phyloP scores from a whole-genome alignment of 2,113 vertebrate genomes.

The Agapornis roseicollis region DNA sequence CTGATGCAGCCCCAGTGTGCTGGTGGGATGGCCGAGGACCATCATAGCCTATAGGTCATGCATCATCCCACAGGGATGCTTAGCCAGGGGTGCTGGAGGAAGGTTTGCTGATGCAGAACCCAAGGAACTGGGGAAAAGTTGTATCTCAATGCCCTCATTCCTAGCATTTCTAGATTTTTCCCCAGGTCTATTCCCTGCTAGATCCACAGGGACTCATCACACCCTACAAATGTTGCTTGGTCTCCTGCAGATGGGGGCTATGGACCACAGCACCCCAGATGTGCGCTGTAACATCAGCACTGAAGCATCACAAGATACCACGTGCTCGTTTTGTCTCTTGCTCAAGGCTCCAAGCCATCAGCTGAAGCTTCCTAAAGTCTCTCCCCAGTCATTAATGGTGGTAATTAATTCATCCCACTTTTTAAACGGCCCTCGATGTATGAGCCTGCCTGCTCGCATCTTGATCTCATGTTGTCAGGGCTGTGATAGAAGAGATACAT shows the following conservation, averaged over 20 bases:
- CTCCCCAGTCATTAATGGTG: not conserved
- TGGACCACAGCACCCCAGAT: not conserved
- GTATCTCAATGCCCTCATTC: not conserved
- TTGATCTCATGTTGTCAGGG: conserved; percentile 3
- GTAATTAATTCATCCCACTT: conserved; percentile 34
- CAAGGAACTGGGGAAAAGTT: not conserved
- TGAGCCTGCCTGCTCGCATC: not conserved
- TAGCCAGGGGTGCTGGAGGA: not conserved
- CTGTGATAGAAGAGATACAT: conserved; percentile 49
- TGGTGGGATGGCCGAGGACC: not conserved
- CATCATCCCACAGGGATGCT: not conserved
- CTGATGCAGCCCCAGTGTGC: not conserved
- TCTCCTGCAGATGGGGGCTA: not conserved
- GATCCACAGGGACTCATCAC: not conserved
- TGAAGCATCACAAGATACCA: not conserved
- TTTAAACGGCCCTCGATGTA: not conserved
- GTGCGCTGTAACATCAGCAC: accelerated
- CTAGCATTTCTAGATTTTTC: not conserved
- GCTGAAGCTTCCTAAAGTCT: not conserved
- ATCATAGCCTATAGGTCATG: not conserved
- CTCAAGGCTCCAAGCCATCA: not conserved
- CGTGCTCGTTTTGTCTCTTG: accelerated
- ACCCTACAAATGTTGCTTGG: not conserved
- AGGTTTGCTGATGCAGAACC: not conserved
- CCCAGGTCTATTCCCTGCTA: not conserved